A percentile compares a stretch with the other conserved stretches of the same genome.
phyloP scores from a whole-genome alignment of 2,113 vertebrate genomes.

The Rallus limicola region DNA sequence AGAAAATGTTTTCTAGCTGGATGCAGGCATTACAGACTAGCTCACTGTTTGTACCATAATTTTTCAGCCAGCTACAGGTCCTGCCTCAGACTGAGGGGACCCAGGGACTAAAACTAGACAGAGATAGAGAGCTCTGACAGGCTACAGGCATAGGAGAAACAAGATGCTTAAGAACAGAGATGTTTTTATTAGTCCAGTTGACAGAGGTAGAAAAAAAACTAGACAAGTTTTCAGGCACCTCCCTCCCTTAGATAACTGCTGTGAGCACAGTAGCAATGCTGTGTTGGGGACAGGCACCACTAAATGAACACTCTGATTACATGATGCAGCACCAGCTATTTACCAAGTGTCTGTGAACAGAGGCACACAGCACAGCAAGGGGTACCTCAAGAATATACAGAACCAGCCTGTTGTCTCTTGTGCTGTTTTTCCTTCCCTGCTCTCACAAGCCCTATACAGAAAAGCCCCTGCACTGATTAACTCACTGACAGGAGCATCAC shows the following conservation, averaged over 20 bases:
- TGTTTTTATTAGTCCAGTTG: constrained; percentile 23
- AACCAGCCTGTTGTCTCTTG: background rate
- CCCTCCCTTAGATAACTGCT: constrained; percentile 11
- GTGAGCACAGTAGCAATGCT: background rate
- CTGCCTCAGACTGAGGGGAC: background rate
- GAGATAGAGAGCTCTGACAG: background rate
- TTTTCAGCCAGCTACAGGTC: background rate
- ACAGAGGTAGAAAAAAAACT: background rate
- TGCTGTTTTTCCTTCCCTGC: background rate
- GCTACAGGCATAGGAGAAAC: background rate
- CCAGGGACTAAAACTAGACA: background rate
- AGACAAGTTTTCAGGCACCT: constrained; percentile 25
- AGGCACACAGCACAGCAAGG: background rate
- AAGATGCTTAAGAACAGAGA: background rate
- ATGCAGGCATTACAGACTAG: background rate
- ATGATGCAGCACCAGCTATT: constrained; percentile 33
- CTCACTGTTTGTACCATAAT: background rate
- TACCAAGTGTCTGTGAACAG: background rate
- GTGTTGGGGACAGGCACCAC: background rate
- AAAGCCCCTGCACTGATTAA: background rate
- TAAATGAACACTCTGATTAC: constrained; percentile 32
- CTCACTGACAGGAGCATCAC: background rate
- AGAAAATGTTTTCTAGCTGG: background rate
- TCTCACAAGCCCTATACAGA: background rate
- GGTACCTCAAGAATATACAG: background rate